Percentiles rank a stretch among this genome's conserved stretches.
Conservation (phyloP, 2,797 vertebrate species). For the Phaenicophaeus curvirostris region DNA sequence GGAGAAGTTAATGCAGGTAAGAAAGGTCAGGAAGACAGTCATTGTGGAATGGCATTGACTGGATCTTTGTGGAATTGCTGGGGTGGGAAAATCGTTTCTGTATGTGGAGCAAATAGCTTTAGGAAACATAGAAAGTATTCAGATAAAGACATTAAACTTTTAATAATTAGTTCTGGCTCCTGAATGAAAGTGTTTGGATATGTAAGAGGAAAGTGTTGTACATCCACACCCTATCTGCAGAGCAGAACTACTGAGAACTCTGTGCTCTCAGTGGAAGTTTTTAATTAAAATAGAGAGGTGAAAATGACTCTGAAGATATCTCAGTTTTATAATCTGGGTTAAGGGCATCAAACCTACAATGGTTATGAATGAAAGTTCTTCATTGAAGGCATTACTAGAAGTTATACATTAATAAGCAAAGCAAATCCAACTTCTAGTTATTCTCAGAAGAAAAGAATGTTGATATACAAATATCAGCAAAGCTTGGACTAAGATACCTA, state of each 20-base stretch:
- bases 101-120: background rate
- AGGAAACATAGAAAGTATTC: background rate
- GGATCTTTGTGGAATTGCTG: background rate
- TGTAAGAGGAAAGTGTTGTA: background rate
- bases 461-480: background rate
- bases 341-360: background rate
- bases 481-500: background rate
- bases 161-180: background rate
- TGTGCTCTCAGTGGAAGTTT: background rate
- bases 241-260: background rate
- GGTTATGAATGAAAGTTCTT: background rate
- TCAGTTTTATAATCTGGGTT: background rate
- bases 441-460: background rate
- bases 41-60: background rate
- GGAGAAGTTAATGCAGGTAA: constrained; percentile 17
- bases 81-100: background rate
- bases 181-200: background rate
- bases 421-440: background rate
- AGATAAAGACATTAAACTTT: background rate
- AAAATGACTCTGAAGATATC: background rate
- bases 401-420: background rate
- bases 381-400: background rate
- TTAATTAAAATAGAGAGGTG: background rate
- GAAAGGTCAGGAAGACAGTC: background rate
- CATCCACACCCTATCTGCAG: background rate